Base-by-base conservation (phyloP, 2,797 vertebrate species). In the Premnoplex brunnescens region DNA sequence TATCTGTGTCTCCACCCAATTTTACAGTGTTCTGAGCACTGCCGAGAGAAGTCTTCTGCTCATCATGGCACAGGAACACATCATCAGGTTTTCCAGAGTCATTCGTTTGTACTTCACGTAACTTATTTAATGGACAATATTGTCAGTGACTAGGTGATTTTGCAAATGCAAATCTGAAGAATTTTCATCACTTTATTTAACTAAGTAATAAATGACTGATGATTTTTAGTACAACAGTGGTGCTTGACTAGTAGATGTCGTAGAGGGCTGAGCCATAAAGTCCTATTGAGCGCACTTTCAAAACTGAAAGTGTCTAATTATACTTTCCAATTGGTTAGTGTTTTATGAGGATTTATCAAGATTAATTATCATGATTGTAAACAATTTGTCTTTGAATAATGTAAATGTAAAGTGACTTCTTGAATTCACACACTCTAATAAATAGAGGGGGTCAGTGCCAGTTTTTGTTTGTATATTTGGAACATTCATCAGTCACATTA, bases 291-390 rank as follows among this genome's bases (percentile, higher is more conserved):
- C 67, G 17, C 39, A 79, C 39, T 69, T 90, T 75, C 56, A 91
- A 91, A 94, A 59, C 22, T 46, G 41, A 87, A 83, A 86, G 23
- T 67, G 52, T 67, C 58, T 92, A 93, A 93, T 94, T 91, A 88
- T 88, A 85, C 43, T 86, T 89, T 84, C 44, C 77, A 82, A 43
- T 54, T 82, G 43, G 67, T 72, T 81, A 86, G 69, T 67, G 76
- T 56, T 89, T 89, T 88, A 94, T 72, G 37, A 94, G 56, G 63
- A 59, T 67, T 96, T 76, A 78, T 62, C 41, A 75, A 92, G 92
- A 95, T 86, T 96, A 95, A 96, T 95, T 91, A 81, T 86, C 51
- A 32, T 37, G 72, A 95, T 79, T 88, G 91, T 88, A 97, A 97
- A 94, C 58, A 93, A 93, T 89, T 97, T 85, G 55, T 36, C 88